Evolutionary conservation across 2,888 invertebrate species (phyloP).

Genomic region (Morpho achilles): DNA sequence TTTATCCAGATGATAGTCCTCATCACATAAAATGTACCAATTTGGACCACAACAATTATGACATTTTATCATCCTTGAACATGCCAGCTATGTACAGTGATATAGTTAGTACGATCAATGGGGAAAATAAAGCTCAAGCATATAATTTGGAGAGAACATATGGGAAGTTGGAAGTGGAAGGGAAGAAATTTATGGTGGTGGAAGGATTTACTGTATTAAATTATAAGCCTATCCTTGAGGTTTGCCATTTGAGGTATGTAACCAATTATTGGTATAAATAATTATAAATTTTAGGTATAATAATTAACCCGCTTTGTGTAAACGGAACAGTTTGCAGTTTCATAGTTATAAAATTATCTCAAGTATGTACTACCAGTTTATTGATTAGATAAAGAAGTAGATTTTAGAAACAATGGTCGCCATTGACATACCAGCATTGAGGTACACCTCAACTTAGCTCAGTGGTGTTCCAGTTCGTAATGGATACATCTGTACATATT

Average conservation of each 20-base stretch:
- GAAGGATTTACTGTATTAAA: conserved; percentile 90
- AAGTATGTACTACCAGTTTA: no score
- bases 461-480: no score
- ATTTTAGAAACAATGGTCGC: no score
- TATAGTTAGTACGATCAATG: conserved; percentile 59
- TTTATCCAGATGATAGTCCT: conserved; percentile 82
- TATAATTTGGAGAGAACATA: conserved; percentile 10
- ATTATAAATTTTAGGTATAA: not conserved
- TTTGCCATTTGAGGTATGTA: conserved; percentile 82
- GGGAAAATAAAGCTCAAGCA: conserved; percentile 32
- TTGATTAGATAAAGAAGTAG: no score
- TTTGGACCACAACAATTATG: conserved; percentile 88
- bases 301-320: no score
- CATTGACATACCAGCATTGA: no score
- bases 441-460: no score
- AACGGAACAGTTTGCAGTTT: no score
- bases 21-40: conserved; percentile 81
- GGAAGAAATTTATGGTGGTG: conserved; percentile 80
- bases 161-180: conserved; percentile 29
- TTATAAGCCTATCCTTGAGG: conserved; percentile 81
- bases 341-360: no score
- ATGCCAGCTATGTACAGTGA: conserved; percentile 85
- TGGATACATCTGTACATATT: no score
- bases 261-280: conserved; percentile 1
- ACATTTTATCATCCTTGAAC: conserved; percentile 84